Base-by-base conservation (phyloP, 2,888 invertebrate species). In the Sisyra terminalis region DNA sequence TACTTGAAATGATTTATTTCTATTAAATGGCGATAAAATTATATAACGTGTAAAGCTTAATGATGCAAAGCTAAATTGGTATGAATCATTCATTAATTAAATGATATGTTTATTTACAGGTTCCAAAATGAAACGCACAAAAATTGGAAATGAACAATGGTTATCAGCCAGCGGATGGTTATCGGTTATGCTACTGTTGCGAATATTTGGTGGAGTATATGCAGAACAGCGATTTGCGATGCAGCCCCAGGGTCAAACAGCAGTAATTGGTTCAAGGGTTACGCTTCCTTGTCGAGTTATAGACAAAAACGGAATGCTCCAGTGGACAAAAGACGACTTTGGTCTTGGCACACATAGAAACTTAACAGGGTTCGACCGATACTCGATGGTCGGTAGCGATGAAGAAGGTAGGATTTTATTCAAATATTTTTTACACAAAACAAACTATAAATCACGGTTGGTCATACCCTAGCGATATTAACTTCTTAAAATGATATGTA, bases 241-340 rank as follows among this genome's bases (percentile, higher is more conserved):
- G 73, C 86, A 93, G 58, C 94, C 94, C 2, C 80, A 82, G 61
- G 88, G 92, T 70, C 78, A 86, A 67, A 87, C 87, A 24, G 90
- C 89, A 4, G 83, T 88, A 40, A 80, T 86, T 38, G 92, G 92
- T 10, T 83, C 85, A 42, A 74, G 84, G 45, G 87, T 90, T 34
- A 87, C 90, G 9, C 66, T 94, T 44, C 89, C 90, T 3, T 96
- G 94, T 61, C 70, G 86, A 32, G 88, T 94, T 16, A 79, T 87
- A 58, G 78, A 84, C 57, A 88, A 90, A 60, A 75, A 74, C 36
- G 96, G 96, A 1, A 78, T 81, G 42, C 71, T 96, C 42, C 96
- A 96, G 61, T 97, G 97, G 97, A 94, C 94, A 45, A 88, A 90
- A 57, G 92, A 94, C 56, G 93, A 90, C 57, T 96, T 94, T 56